A percentile compares a stretch with the other conserved stretches of the same genome.
These are phyloP conservation scores for Nixonia krombeini DNA, from an alignment of 1,140 invertebrate species.

Conservation along the genomic window DNA sequence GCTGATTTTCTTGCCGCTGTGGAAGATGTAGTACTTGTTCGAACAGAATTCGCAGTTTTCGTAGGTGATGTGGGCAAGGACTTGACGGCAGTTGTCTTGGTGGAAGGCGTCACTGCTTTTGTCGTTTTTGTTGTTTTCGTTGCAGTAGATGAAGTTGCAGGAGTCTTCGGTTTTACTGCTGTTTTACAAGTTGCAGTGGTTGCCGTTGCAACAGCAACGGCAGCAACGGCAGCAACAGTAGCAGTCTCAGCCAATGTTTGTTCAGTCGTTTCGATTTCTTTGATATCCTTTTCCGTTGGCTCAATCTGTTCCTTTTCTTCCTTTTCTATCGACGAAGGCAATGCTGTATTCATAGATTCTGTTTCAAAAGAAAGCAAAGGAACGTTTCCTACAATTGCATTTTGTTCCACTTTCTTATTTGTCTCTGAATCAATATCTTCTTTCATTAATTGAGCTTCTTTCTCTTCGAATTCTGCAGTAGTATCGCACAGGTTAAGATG, in stretches of 20 bases:
- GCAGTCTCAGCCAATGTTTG: constrained; percentile 50
- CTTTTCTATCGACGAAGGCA: too few species aligned
- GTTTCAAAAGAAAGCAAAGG: not conserved
- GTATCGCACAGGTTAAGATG: constrained; percentile 53
- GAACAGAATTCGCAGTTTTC: constrained; percentile 41
- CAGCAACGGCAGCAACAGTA: constrained; percentile 48
- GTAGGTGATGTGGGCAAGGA: constrained; percentile 60
- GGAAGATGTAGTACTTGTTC: constrained; percentile 41
- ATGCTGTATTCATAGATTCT: too few species aligned
- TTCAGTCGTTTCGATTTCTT: constrained; percentile 22
- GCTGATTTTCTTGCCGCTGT: constrained; percentile 51
- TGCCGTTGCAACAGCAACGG: constrained; percentile 49
- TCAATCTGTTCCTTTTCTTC: not conserved
- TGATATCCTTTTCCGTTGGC: not conserved
- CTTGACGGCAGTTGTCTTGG: constrained; percentile 51
- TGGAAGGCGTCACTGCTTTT: constrained; percentile 41
- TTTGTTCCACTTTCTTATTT: constrained; percentile 33
- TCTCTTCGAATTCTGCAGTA: constrained; percentile 56
- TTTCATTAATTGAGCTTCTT: constrained; percentile 30
- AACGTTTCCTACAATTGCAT: constrained; percentile 1
- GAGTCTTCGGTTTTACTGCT: constrained; percentile 38
- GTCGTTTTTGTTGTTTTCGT: constrained; percentile 50
- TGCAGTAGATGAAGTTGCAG: constrained; percentile 42
- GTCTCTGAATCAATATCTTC: constrained; percentile 30
- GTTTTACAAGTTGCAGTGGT: constrained; percentile 33